Base-by-base conservation (phyloP, 2,888 invertebrate species). In the Antheraea yamamai region DNA sequence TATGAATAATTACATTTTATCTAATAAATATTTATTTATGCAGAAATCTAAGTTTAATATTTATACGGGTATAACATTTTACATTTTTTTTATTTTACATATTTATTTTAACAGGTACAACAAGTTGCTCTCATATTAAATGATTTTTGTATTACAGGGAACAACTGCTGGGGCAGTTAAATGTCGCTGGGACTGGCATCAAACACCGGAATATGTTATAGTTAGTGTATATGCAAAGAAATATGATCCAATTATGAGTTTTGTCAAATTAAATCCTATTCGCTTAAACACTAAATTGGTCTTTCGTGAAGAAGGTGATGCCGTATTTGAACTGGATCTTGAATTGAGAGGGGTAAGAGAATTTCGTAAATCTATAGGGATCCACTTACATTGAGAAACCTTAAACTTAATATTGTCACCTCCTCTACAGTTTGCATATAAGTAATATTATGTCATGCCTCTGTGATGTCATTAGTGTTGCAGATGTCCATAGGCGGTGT, bases 121-220 rank as follows among this genome's bases (percentile, higher is more conserved):
- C 6, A 55, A 55, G 0, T 55, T 55, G 6, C 20, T 55, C 2
- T 55, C 55, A 55, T 55, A 55, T 6, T 23, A n/a, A 72, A 55
- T 20, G 26, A 26, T 64, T 51, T 71, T 10, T 72, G 76, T 78
- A 26, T 92, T 93, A 64, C 84, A 97, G 96, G 92, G 95, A 78
- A 84, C 92, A 4, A 91, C 95, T 76, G 95, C 95, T 73, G 96
- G 95, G 72, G 92, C 93, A 8, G 94, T 96, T 0, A 95, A 96
- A 76, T 99, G 99, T 87, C 96, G 99, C 39, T 97, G 97, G 95
- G 99, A 99, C 89, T 99, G 98, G 98, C 98, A 99, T 92, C 99
- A 99, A 94, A 99, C 99, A 0, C 97, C 96, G 0, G 95, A 96
- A 0, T 96, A 96, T 88, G 97, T 99, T 0, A 97, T 97, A 77